Evolutionary conservation across 2,888 invertebrate species (phyloP).

Genomic region (Andrena marginata): DNA sequence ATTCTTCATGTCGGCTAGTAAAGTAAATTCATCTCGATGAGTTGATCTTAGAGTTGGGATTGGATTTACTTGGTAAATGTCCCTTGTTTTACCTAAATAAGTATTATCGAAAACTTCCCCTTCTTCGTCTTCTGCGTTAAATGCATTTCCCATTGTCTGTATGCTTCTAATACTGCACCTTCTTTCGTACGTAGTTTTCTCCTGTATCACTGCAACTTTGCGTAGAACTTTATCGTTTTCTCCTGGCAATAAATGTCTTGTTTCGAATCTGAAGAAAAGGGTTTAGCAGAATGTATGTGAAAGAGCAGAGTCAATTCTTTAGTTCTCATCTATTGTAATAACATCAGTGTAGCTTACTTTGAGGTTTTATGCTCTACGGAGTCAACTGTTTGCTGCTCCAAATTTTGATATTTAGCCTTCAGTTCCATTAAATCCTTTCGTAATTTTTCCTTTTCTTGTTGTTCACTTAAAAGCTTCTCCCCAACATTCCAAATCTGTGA

Average conservation of each 20-base stretch:
- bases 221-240: constrained; percentile 46
- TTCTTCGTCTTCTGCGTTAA: constrained; percentile 91
- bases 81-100: constrained; percentile 86
- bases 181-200: constrained; percentile 75
- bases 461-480: constrained; percentile 87
- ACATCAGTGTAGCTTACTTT: constrained; percentile 65
- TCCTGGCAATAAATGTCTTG: constrained; percentile 68
- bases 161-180: constrained; percentile 80
- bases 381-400: constrained; percentile 16
- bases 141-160: constrained; percentile 82
- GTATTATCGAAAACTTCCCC: constrained; percentile 94
- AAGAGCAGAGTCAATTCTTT: background rate
- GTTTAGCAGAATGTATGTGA: constrained; percentile 16
- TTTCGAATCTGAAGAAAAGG: constrained; percentile 71
- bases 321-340: background rate
- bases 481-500: constrained; percentile 88
- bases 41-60: constrained; percentile 11
- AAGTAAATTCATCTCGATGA: constrained; percentile 19
- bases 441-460: constrained; percentile 87
- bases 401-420: constrained; percentile 39
- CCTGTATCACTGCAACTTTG: constrained; percentile 66
- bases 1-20: constrained; percentile 85
- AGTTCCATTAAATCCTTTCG: constrained; percentile 81
- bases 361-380: constrained; percentile 68
- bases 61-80: constrained; percentile 3